These are phyloP conservation scores for Lophura nycthemera DNA, from an alignment of 2,113 vertebrate genomes.

Conservation along the genomic window DNA sequence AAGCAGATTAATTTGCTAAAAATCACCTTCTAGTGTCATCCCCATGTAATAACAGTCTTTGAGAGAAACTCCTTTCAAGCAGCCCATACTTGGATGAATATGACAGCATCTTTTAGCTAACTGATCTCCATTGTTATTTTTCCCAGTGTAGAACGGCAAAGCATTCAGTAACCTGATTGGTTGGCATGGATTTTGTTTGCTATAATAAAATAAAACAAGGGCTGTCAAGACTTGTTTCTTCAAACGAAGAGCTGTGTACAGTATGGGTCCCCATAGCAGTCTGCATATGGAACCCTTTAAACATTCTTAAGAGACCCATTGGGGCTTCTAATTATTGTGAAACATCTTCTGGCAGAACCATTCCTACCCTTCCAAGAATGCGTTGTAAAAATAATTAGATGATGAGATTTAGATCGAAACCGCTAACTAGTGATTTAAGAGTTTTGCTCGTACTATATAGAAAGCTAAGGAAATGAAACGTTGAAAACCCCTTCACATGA, in stretches of 20 bases:
- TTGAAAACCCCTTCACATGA: conserved; percentile 74
- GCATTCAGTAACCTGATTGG: conserved; percentile 65
- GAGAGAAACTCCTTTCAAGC: not conserved
- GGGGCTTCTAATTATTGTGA: conserved; percentile 86
- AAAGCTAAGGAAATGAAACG: conserved; percentile 77
- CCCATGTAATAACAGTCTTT: not conserved
- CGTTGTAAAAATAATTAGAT: conserved; percentile 85
- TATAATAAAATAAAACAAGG: conserved; percentile 81
- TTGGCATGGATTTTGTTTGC: conserved; percentile 79
- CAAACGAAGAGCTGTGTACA: conserved; percentile 75
- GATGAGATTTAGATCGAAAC: conserved; percentile 85
- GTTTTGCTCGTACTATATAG: conserved; percentile 56
- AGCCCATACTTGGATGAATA: not conserved
- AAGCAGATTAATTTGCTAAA: not conserved
- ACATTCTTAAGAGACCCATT: conserved; percentile 82
- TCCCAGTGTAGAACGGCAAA: conserved; percentile 49
- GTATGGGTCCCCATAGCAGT: conserved; percentile 72
- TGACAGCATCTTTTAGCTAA: conserved; percentile 14
- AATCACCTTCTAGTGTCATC: not conserved
- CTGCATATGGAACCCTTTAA: conserved; percentile 85
- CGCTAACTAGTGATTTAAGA: conserved; percentile 79
- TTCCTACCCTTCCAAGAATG: conserved; percentile 81
- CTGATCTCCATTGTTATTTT: conserved; percentile 12
- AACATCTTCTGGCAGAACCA: conserved; percentile 82
- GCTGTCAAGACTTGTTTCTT: conserved; percentile 77